Evolutionary conservation across 2,113 vertebrate species (phyloP), one percentile per base, ranked within the genome.

Genomic region (Pelecanoides urinatrix): DNA sequence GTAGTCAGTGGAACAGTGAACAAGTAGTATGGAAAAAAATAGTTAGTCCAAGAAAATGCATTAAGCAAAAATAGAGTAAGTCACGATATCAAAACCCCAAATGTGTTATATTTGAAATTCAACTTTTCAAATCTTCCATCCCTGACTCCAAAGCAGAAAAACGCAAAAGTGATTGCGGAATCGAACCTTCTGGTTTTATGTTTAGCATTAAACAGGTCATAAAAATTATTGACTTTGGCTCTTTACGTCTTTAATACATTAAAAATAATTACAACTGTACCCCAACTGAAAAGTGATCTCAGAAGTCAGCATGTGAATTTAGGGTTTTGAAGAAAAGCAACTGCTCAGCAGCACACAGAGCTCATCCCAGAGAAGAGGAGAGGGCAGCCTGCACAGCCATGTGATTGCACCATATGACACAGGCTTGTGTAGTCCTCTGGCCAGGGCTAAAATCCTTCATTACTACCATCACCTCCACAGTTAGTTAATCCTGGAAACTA

Each of bases 161-260:
- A 80, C 1, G 15, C 44, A 77, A 45, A 91, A 88, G 78, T 34
- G 50, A 90, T 9, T 26, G 52, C 29, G n/a, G 68, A 95, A 94
- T 73, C 25, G 0, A 81, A 94, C 53, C 65, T 92, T 91, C 53
- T 45, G 58, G 47, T 9, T 92, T 97, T 92, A 95, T 52, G 70
- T 81, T 56, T 91, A 78, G 80, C 84, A 94, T 88, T 97, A 94
- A 96, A 97, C 80, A 94, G 67, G 71, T 86, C 92, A 78, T 96
- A 95, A 96, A 97, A 94, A 91, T 55, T 94, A 96, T 73, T 92
- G 92, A 89, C 92, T 97, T 97, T 90, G 88, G 86, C 93, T 93
- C 89, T 82, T 94, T 53, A 81, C 0, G 1, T 26, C 29, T 96
- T 86, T 91, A 92, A 89, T 88, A 90, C 71, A 77, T 82, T 84